Percentiles rank a stretch among this genome's conserved stretches.
Evolutionary conservation across 2,888 invertebrate genomes (phyloP).

Genomic region (Onchidella celtica): DNA sequence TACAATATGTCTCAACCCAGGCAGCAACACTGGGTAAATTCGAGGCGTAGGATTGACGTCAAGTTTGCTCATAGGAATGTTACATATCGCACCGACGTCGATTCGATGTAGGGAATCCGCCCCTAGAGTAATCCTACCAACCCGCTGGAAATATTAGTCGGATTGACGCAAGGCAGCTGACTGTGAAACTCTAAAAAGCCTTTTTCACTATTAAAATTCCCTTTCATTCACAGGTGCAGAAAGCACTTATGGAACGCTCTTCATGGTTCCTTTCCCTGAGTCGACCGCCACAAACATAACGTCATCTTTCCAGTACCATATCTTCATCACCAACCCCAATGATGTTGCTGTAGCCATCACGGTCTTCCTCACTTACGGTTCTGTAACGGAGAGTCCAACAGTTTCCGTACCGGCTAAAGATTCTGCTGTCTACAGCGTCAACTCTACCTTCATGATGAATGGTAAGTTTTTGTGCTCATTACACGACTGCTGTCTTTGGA

Average conservation of each 20-base stretch:
- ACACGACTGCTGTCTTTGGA: too few relatives aligned
- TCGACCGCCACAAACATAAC: not conserved
- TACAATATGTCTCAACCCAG: too few relatives aligned
- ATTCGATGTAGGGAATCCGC: too few relatives aligned
- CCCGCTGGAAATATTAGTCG: too few relatives aligned
- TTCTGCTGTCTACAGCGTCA: too few relatives aligned
- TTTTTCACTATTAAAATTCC: not conserved
- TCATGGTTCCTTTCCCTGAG: not conserved
- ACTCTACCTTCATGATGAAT: constrained; percentile 10
- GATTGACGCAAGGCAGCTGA: too few relatives aligned
- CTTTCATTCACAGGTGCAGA: not conserved
- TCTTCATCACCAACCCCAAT: not conserved
- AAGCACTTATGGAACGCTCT: not conserved
- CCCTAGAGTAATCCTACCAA: too few relatives aligned
- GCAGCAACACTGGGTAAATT: not conserved
- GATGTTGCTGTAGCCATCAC: not conserved
- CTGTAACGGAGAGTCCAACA: not conserved
- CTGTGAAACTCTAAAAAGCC: not conserved
- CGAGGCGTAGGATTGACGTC: too few relatives aligned
- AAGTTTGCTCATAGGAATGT: too few relatives aligned
- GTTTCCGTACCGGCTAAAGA: not conserved
- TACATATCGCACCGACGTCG: too few relatives aligned
- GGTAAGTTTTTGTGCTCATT: not conserved
- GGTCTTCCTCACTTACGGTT: not conserved
- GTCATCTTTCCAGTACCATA: constrained; percentile 10